Evolutionary conservation across 2,888 invertebrate species (phyloP).

Genomic region (Xanthia togata): DNA sequence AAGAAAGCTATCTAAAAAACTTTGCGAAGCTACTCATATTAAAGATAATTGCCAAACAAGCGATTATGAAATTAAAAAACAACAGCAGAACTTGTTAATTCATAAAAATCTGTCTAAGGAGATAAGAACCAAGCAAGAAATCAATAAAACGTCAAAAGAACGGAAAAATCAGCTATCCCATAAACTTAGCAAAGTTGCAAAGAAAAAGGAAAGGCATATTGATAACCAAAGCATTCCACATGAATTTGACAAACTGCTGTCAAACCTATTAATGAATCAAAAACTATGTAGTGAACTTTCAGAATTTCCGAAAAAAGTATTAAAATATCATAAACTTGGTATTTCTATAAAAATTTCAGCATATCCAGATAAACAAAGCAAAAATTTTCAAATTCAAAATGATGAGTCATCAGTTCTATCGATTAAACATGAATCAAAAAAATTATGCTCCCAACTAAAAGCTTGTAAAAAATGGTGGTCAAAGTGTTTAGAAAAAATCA

Average conservation of each 20-base stretch:
- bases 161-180: neutral
- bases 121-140: neutral
- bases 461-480: constrained; percentile 14
- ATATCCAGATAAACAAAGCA: constrained; percentile 4
- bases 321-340: neutral
- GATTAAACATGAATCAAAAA: neutral
- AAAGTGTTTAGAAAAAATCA: constrained; percentile 23
- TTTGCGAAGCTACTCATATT: neutral
- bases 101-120: neutral
- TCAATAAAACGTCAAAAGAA: neutral
- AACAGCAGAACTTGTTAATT: neutral
- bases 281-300: neutral
- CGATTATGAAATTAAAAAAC: neutral
- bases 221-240: constrained; percentile 6
- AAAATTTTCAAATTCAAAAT: neutral
- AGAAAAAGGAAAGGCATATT: constrained; percentile 3
- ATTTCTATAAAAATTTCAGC: neutral
- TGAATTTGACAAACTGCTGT: neutral
- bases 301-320: neutral
- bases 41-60: neutral
- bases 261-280: constrained; percentile 17
- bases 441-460: too few relatives aligned
- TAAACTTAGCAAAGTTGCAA: constrained; percentile 15
- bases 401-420: too few relatives aligned
- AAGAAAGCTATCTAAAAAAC: neutral